Base-by-base conservation (phyloP, 2,888 invertebrate genomes). In the Pseudanteris insignis region DNA sequence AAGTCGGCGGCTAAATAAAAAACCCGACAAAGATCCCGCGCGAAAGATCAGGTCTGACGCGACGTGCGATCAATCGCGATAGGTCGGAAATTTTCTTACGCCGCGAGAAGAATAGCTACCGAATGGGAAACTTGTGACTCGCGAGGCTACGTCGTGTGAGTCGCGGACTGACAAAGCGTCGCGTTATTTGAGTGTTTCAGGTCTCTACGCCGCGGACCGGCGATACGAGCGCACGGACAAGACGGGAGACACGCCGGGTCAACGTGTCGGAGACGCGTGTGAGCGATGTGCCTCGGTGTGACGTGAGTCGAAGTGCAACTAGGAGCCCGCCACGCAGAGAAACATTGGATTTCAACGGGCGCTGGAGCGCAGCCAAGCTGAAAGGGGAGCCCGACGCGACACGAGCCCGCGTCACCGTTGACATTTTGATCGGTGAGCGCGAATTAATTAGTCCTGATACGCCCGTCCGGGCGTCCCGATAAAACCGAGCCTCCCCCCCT, bases 351-450 rank as follows among this genome's bases (percentile, higher is more conserved):
- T 77, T 74, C 70, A 68, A 63, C 64, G 68, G 71, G 71, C 69
- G 71, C 72, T 78, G 78, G 78, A 77, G 67, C 44, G 44, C 50
- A 61, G 76, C 78, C 77, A 79, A 67, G 69, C 63, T 63, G 65
- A 67, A 53, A 41, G 47, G 64, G 63, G 63, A 67, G 65, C 65
- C 57, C 46, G 13, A 26, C 18, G 14, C 34, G 50, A 40, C 48
- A 53, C 64, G 53, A 59, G 51, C 50, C 48, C 54, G 54, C 55
- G 37, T 32, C 43, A 37, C 37, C 57, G 59, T 65, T 60, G 58
- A 57, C 66, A 69, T 41, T 51, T 44, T 72, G 72, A 74, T 72
- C 69, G 74, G 74, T 73, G 72, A 75, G 75, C 68, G 73, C 70
- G 73, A 75, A 74, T 70, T 72, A 73, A 75, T 75, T 74, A 73